Evolutionary conservation across 2,888 invertebrate species (phyloP).

Genomic region (Sminthurinus aureus): DNA sequence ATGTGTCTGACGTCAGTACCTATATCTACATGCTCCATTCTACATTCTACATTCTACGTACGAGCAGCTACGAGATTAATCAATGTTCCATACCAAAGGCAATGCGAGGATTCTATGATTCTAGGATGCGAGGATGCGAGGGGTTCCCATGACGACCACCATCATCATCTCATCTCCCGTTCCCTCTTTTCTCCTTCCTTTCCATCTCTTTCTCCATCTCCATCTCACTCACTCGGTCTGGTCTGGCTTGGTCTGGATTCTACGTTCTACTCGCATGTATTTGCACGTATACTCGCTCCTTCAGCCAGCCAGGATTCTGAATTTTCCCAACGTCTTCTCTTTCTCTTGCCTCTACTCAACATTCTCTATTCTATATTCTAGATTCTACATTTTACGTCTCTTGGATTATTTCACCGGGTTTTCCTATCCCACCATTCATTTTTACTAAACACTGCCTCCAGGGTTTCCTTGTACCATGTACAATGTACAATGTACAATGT

Average conservation of each 20-base stretch:
- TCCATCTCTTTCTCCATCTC: conserved; percentile 5
- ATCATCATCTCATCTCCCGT: conserved; percentile 10
- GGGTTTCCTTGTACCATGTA: no score
- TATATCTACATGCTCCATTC: no score
- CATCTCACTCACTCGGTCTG: conserved; percentile 6
- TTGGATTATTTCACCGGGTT: background rate
- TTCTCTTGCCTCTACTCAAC: background rate
- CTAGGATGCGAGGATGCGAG: conserved; percentile 31
- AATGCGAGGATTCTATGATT: conserved; percentile 44
- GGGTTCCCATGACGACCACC: conserved; percentile 17
- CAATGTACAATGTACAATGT: no score
- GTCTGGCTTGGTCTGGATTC: background rate
- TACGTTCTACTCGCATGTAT: background rate
- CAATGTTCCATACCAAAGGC: conserved; percentile 50
- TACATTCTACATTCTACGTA: no score
- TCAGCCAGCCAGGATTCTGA: background rate
- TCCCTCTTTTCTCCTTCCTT: background rate
- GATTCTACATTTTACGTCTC: background rate
- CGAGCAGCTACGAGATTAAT: conserved; percentile 56
- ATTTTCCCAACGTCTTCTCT: background rate
- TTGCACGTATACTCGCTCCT: background rate
- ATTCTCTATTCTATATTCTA: background rate
- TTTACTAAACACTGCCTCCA: no score
- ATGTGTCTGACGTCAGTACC: conserved; percentile 56
- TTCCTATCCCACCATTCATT: background rate